Conservation (phyloP, 2,888 invertebrate genomes). For the Ochlodes sylvanus region DNA sequence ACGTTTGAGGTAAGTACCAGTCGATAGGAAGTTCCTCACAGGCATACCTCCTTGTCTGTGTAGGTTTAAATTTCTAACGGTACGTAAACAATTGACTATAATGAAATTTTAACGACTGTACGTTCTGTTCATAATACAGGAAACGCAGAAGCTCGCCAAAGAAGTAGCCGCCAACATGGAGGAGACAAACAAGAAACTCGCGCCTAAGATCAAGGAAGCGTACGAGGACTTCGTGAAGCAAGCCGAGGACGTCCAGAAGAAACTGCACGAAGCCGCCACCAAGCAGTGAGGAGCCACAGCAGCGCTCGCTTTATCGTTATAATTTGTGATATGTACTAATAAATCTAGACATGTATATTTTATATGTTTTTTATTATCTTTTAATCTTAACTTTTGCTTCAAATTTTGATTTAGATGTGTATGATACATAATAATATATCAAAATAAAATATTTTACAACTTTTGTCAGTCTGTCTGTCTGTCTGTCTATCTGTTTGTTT, state of each 20-base stretch:
- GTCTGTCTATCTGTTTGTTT: no score
- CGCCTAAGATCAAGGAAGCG: constrained; percentile 70
- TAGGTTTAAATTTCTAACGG: no score
- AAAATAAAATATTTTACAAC: no score
- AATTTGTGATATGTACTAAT: constrained; percentile 8
- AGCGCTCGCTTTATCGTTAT: not conserved
- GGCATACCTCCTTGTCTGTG: no score
- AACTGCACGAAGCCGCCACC: constrained; percentile 72
- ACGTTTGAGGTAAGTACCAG: no score
- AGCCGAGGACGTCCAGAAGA: constrained; percentile 67
- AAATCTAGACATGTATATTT: constrained; percentile 1
- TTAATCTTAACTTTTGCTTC: not conserved
- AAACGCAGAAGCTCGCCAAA: constrained; percentile 70
- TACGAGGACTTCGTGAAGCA: constrained; percentile 73
- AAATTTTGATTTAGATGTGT: no score
- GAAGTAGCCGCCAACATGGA: constrained; percentile 66
- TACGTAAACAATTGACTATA: no score
- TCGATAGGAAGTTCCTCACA: no score
- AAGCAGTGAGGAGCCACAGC: constrained; percentile 56
- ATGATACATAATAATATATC: no score
- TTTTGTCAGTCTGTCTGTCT: no score
- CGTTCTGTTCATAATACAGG: constrained; percentile 48
- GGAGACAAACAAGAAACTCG: constrained; percentile 69
- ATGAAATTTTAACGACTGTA: not conserved
- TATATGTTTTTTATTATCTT: not conserved